A percentile compares a stretch with the other conserved stretches of the same genome.
phyloP scores from a whole-genome alignment of 2,113 vertebrate genomes.

The Scatophagus argus region DNA sequence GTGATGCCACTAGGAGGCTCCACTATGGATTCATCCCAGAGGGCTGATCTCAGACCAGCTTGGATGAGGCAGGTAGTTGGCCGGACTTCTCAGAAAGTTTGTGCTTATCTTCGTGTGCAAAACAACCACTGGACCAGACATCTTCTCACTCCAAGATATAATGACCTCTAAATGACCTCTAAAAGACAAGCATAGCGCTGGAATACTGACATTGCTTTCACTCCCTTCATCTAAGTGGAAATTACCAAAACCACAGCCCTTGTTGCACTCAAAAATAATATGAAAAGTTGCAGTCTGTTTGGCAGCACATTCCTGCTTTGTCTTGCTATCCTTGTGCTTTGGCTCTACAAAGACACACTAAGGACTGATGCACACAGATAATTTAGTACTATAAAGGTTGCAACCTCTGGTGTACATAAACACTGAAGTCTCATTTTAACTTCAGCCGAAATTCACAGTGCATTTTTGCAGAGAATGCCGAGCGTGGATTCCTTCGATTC shows the following conservation, averaged over 20 bases:
- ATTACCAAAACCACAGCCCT: not conserved
- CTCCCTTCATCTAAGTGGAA: not conserved
- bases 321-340: not conserved
- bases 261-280: not conserved
- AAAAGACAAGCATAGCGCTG: not conserved
- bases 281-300: not conserved
- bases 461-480: not conserved
- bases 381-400: conserved; percentile 2
- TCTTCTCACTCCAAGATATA: not conserved
- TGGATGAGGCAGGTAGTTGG: conserved; percentile 13
- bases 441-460: conserved; percentile 1
- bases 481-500: no score
- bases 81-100: conserved; percentile 44
- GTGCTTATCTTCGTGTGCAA: not conserved
- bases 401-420: not conserved
- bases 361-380: not conserved
- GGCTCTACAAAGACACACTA: not conserved
- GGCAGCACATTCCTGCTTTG: conserved; percentile 4
- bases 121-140: conserved; percentile 7
- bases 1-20: conserved; percentile 55
- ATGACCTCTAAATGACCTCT: no score
- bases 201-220: not conserved
- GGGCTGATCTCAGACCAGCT: conserved; percentile 36
- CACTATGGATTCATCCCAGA: conserved; percentile 41
- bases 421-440: not conserved